Evolutionary conservation across 2,113 vertebrate genomes (phyloP), one percentile per base, ranked within the genome.

Genomic region (Lipophrys pholis): DNA sequence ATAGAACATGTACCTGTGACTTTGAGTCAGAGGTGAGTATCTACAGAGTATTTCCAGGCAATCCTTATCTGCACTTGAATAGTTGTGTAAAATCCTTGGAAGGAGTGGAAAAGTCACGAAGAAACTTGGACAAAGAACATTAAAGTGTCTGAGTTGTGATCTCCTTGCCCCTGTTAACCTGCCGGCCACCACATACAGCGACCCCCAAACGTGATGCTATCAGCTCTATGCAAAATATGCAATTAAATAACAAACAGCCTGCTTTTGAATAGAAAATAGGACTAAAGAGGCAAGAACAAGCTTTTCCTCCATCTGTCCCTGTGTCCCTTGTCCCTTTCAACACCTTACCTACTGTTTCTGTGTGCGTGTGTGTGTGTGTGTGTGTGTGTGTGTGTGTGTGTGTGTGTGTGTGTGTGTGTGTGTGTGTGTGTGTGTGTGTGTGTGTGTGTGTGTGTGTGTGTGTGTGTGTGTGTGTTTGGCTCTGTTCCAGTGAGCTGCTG

Each of bases 141-240:
- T 66, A 65, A 40, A 10, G 40, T 59, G 58, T 16, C 56, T 11
- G 52, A 54, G 53, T 12, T 42, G 46, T 62, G 46, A 69, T 73
- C 57, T 67, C 46, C 36, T 50, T 55, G 51, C 15, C 59, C 72
- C 62, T 11, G 21, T 21, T 61, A 39, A 73, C 64, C 59, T 46
- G 49, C 21, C 6, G 17, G 62, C 70, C 69, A 38, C 58, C 46
- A 8, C 59, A 66, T 30, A 14, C 66, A 48, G 61, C 6, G 71
- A 69, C 69, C 69, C 65, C 74, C 39, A 40, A 75, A 80, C n/a
- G 40, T 45, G 35, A 60, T 35, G 70, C 57, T 21, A 42, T 76
- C 61, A 61, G 49, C 16, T 70, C 10, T 76, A 84, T 87, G 85
- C 81, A 79, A 84, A 85, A 78, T 70, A 76, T 43, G 60, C 82